phyloP scores from a whole-genome alignment of 2,888 invertebrate genomes.

The Drosophila affinis region DNA sequence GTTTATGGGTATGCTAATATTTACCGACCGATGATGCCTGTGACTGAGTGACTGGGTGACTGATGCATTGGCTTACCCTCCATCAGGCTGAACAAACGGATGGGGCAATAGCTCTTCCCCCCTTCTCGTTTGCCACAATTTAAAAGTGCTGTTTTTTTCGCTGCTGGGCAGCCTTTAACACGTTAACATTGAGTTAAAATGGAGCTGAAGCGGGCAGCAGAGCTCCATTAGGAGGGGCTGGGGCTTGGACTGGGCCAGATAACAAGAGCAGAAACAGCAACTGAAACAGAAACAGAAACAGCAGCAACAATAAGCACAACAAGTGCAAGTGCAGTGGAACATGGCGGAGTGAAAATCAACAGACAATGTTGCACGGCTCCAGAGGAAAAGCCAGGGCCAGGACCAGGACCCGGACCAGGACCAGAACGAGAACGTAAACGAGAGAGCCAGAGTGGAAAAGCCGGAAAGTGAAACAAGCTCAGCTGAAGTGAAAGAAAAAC shows the following conservation, averaged over 20 bases:
- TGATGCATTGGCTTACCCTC: slow-evolving; percentile 31
- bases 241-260: neutral
- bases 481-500: slow-evolving; percentile 72
- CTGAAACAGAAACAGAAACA: slow-evolving; percentile 50
- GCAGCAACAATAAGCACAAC: slow-evolving; percentile 34
- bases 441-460: slow-evolving; percentile 40
- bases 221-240: neutral
- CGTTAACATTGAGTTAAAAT: slow-evolving; percentile 77
- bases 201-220: slow-evolving; percentile 33
- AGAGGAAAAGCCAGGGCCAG: slow-evolving; percentile 8
- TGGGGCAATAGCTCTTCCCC: slow-evolving; percentile 30
- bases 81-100: slow-evolving; percentile 14
- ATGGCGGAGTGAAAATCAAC: slow-evolving; percentile 68
- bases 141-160: slow-evolving; percentile 50
- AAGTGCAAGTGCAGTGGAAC: slow-evolving; percentile 57
- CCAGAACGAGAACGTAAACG: slow-evolving; percentile 2
- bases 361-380: slow-evolving; percentile 68
- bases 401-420: slow-evolving; percentile 21
- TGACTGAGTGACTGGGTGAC: too few relatives aligned
- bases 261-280: slow-evolving; percentile 24
- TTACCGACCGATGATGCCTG: slow-evolving; percentile 27
- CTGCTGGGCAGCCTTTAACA: slow-evolving; percentile 71
- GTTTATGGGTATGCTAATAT: slow-evolving; percentile 20
- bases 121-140: slow-evolving; percentile 63
- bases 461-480: slow-evolving; percentile 76